Evolutionary conservation across 2,113 vertebrate genomes (phyloP), one percentile per base, ranked within the genome.

Genomic region (Amia ocellicauda): DNA sequence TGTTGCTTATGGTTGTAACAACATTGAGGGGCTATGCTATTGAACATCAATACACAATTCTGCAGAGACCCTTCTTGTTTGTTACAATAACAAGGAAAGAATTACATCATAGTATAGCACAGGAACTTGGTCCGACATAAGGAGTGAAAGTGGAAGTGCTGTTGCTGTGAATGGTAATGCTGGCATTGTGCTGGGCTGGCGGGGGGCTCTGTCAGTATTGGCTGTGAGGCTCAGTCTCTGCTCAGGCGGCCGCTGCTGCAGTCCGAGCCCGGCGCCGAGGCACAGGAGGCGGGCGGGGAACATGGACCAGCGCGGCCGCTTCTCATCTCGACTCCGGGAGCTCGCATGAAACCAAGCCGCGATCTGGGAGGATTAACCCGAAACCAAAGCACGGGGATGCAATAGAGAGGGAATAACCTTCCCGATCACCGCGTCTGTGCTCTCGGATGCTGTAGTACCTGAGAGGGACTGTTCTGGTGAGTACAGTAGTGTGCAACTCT

Each of bases 381-480:
- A 20, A 20, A 13, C 19, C 8, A 28, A 51, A 49, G 13, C 47
- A 29, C 45, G 5, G 60, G 3, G 60, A 62, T 62, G 60, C 50
- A 62, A 31, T 22, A 49, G 36, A 51, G 45, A 51, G 29, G 58
- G 45, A 45, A 45, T 45, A 45, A 42, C 42, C 20, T 45, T n/a
- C 31, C 14, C 56, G 27, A 14, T 7, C 52, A 27, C 3, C 24
- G 55, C 29, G 28, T 58, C 40, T n/a, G 41, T 9, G 42, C 26
- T 42, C 24, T 45, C 64, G 53, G 63, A 70, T 69, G 71, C 58
- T 66, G 60, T 36, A 56, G 58, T 20, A 62, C 68, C 73, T 63
- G 60, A 53, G 68, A 69, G 72, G 43, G 62, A 59, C 61, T 27
- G 13, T 42, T 51, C 47, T 49, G 63, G 69, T 72, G 42, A 75